Conservation (phyloP, 2,888 invertebrate genomes). For the Microctonus brassicae region DNA sequence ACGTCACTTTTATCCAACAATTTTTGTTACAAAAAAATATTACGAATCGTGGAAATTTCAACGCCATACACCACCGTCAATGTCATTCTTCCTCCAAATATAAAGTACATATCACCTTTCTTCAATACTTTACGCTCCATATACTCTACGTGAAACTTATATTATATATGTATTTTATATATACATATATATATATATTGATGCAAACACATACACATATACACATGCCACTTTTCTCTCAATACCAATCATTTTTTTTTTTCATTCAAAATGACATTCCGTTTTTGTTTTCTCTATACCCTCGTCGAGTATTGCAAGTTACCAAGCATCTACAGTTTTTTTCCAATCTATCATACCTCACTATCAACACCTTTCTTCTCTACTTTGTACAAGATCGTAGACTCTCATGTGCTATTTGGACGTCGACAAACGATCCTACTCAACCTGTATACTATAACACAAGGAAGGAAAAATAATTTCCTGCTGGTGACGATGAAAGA, state of each 20-base stretch:
- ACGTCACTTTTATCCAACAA: slow-evolving; percentile 39
- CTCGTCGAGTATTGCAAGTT: not conserved
- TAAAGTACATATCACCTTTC: not conserved
- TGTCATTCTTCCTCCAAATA: slow-evolving; percentile 40
- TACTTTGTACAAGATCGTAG: slow-evolving; percentile 25
- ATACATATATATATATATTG: too few relatives aligned
- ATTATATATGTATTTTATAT: not conserved
- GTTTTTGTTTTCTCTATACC: slow-evolving; percentile 39
- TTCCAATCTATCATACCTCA: slow-evolving; percentile 29
- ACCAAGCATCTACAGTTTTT: slow-evolving; percentile 25
- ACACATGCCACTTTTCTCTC: slow-evolving; percentile 22
- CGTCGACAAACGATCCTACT: slow-evolving; percentile 37
- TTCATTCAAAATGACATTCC: slow-evolving; percentile 25
- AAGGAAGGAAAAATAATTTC: slow-evolving; percentile 36
- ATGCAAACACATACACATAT: too few relatives aligned
- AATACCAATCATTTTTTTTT: slow-evolving; percentile 43
- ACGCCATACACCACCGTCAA: slow-evolving; percentile 42
- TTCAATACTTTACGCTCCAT: slow-evolving; percentile 14
- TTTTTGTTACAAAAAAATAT: slow-evolving; percentile 44
- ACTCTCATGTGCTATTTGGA: slow-evolving; percentile 16
- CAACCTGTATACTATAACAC: not conserved
- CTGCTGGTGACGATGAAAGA: slow-evolving; percentile 10
- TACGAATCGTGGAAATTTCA: slow-evolving; percentile 57
- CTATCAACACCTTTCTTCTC: not conserved
- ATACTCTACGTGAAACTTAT: not conserved